These are phyloP conservation scores for Physeter macrocephalus DNA, from an alignment of 2,113 vertebrate genomes.

Conservation along the genomic window DNA sequence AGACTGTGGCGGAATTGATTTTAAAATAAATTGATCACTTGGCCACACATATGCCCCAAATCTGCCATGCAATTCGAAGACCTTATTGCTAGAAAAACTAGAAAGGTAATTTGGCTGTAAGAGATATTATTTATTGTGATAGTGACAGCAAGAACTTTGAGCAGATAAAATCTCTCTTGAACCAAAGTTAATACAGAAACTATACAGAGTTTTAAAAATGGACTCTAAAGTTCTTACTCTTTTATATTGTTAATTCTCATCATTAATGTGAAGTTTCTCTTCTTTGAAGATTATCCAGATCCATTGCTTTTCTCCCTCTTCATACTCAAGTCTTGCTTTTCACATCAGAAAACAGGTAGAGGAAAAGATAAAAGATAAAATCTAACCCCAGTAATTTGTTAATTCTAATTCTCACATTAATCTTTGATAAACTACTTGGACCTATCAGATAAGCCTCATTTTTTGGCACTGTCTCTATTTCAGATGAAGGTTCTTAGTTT, in stretches of 20 bases:
- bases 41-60: neutral
- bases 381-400: neutral
- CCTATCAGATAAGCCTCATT: neutral
- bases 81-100: conserved; percentile 33
- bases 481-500: neutral
- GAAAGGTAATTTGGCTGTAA: conserved; percentile 15
- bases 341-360: neutral
- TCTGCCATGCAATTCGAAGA: neutral
- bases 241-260: neutral
- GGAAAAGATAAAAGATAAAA: neutral
- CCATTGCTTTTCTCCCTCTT: neutral
- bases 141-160: neutral
- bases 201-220: neutral
- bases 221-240: neutral
- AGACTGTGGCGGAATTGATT: neutral
- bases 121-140: conserved; percentile 20
- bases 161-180: neutral
- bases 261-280: neutral
- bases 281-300: neutral
- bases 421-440: neutral
- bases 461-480: neutral
- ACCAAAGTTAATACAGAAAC: neutral
- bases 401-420: neutral
- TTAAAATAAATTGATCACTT: conserved; percentile 6
- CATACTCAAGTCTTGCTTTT: neutral